phyloP scores from a whole-genome alignment of 2,797 vertebrate genomes.

The Hippocampus kuda region DNA sequence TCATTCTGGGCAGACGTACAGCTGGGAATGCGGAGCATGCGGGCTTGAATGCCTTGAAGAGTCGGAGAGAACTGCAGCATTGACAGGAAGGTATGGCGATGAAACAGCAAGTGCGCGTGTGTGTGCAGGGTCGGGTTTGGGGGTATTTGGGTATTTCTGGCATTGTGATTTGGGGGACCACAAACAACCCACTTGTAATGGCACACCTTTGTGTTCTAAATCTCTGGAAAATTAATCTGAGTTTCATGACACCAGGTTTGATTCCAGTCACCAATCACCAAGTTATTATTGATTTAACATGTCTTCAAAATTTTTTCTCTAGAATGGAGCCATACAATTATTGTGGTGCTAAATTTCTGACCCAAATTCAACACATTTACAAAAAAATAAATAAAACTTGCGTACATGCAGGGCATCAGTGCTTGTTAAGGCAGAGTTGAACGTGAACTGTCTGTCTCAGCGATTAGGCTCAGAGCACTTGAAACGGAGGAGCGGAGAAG shows the following conservation, averaged over 20 bases:
- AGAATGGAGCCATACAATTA: neutral
- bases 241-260: too few species aligned
- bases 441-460: neutral
- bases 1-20: slow-evolving; percentile 47
- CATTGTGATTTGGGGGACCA: neutral
- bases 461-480: slow-evolving; percentile 17
- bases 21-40: slow-evolving; percentile 55
- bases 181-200: too few species aligned
- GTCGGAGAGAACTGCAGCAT: slow-evolving; percentile 44
- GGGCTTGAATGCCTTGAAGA: slow-evolving; percentile 45
- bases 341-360: neutral
- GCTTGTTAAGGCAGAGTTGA: neutral
- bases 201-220: too few species aligned
- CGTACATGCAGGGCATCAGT: neutral
- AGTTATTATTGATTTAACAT: neutral
- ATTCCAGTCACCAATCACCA: too few species aligned
- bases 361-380: neutral
- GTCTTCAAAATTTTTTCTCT: neutral
- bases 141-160: neutral
- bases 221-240: too few species aligned
- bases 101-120: slow-evolving; percentile 30
- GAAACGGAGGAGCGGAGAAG: slow-evolving; percentile 37
- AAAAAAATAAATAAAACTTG: neutral
- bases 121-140: neutral
- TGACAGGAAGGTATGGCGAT: slow-evolving; percentile 49